Evolutionary conservation across 2,888 invertebrate species (phyloP).

Genomic region (Lasioglossum marginatum): DNA sequence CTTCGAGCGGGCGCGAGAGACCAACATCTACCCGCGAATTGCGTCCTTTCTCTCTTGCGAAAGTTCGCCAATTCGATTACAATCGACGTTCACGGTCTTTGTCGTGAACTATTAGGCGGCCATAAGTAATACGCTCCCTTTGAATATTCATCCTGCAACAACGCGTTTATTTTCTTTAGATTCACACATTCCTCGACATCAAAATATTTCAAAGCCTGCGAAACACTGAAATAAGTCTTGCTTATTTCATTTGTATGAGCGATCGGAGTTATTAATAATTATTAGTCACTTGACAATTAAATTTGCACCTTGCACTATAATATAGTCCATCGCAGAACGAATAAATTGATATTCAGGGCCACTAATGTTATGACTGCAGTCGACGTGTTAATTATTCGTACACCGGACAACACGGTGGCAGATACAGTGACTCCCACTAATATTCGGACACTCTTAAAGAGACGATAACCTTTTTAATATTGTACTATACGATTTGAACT

Average conservation of each 20-base stretch:
- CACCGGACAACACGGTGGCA: not conserved
- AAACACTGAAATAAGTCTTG: not conserved
- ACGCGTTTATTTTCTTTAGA: not conserved
- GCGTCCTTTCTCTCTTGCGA: constrained; percentile 70
- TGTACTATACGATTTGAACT: too few relatives aligned
- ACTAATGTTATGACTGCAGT: too few relatives aligned
- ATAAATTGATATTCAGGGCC: too few relatives aligned
- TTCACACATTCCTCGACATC: not conserved
- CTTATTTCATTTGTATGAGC: too few relatives aligned
- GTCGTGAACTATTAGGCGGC: constrained; percentile 1
- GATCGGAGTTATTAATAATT: too few relatives aligned
- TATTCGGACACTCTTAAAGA: too few relatives aligned
- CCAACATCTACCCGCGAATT: constrained; percentile 50
- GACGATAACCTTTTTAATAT: too few relatives aligned
- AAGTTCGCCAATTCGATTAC: constrained; percentile 60
- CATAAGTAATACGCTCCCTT: not conserved
- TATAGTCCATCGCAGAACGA: too few relatives aligned
- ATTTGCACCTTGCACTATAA: too few relatives aligned
- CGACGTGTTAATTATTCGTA: too few relatives aligned
- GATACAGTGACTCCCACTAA: too few relatives aligned
- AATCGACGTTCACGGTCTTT: constrained; percentile 17
- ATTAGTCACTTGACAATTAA: too few relatives aligned
- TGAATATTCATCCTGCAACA: not conserved
- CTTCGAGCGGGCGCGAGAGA: constrained; percentile 43
- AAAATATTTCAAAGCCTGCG: not conserved